Evolutionary conservation across 1,140 invertebrate genomes (phyloP).

Genomic region (Cydia amplana): DNA sequence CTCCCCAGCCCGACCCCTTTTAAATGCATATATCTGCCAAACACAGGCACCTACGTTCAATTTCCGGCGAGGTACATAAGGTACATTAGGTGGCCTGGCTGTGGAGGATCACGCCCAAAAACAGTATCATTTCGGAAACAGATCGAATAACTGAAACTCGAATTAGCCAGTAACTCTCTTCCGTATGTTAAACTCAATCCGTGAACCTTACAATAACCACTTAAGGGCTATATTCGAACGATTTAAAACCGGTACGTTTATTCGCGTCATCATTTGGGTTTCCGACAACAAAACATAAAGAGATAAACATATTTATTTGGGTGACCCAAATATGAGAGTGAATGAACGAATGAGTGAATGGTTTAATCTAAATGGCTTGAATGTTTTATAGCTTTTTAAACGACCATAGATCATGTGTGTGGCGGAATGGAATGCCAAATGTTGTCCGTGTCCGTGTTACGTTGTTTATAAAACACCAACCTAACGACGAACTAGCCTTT

Average conservation of each 20-base stretch:
- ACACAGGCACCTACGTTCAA: too few relatives aligned
- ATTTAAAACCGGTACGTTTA: neutral
- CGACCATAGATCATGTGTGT: neutral
- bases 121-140: too few relatives aligned
- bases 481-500: too few relatives aligned
- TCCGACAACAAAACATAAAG: slow-evolving; percentile 14
- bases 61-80: too few relatives aligned
- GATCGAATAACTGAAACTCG: too few relatives aligned
- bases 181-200: neutral
- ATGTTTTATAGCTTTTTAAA: slow-evolving; percentile 6
- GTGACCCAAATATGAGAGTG: neutral
- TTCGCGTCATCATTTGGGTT: slow-evolving; percentile 1
- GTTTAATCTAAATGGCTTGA: neutral
- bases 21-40: too few relatives aligned
- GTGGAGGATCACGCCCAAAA: too few relatives aligned
- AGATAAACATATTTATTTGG: slow-evolving; percentile 16
- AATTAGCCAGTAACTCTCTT: neutral
- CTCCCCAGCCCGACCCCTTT: too few relatives aligned
- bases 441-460: too few relatives aligned
- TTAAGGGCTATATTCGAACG: neutral
- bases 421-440: neutral
- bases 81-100: too few relatives aligned
- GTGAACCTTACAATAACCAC: neutral
- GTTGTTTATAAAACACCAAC: too few relatives aligned
- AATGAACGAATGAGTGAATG: slow-evolving; percentile 11